Evolutionary conservation across 2,888 invertebrate genomes (phyloP), one percentile per base, ranked within the genome.

Genomic region (Pardosa pseudoannulata): DNA sequence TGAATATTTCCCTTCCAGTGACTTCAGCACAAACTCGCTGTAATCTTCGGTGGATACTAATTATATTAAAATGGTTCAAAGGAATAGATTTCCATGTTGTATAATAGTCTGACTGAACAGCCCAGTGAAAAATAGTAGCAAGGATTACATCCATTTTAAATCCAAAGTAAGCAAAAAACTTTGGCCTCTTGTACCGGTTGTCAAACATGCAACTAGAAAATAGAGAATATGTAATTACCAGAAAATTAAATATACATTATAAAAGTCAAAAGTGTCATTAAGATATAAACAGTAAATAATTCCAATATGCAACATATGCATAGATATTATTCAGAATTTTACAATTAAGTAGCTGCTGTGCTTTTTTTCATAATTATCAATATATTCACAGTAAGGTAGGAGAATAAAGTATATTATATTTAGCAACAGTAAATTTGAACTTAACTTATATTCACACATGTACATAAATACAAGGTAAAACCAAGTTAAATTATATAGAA

Each of bases 81-180:
- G 70, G 81, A 11, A 73, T 56, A 46, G 80, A 79, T 2, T 65
- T 28, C 0, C 32, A 23, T 2, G 80, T 56, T 5, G 31, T 36
- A 7, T 31, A 27, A 3, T 62, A 28, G 56, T 88, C 85, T n/a
- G 88, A 78, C 29, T 88, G 88, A 13, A 73, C 67, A 19, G 67
- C 50, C 88, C 88, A 88, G 28, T 85, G 85, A 50, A 64, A 88
- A 9, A 80, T 78, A 39, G 85, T 31, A 16, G 68, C 70, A 32
- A 65, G 62, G 6, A 88, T 27, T 0, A 76, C 65, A 19, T 50
- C 27, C 36, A 88, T 16, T 23, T 46, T 50, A 23, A 72, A 39
- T 11, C 68, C 65, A 72, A 88, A 85, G n/a, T 67, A 50, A n/a
- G 79, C 74, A 68, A 80, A 88, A 36, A 88, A 85, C 11, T 16